These are phyloP conservation scores for Myotis davidii DNA, from an alignment of 2,113 vertebrate species.

Conservation along the genomic window DNA sequence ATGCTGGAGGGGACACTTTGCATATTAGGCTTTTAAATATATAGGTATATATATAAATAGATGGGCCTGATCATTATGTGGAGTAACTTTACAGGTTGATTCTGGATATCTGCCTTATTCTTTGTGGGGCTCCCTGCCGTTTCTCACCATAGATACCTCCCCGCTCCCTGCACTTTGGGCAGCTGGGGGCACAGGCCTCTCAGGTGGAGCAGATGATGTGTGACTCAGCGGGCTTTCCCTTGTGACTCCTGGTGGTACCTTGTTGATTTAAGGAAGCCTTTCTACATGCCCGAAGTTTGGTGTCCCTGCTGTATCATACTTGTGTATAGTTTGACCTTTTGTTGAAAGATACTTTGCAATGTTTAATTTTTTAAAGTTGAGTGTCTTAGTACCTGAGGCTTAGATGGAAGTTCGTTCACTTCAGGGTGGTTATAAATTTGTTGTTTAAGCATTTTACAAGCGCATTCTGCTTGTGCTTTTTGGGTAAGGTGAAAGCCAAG, in stretches of 20 bases:
- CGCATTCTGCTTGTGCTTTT: neutral
- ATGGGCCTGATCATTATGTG: accelerated
- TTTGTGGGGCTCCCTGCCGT: neutral
- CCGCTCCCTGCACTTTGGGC: neutral
- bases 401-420: neutral
- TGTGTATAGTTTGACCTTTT: neutral
- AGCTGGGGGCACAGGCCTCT: neutral
- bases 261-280: neutral
- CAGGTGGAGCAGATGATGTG: neutral
- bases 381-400: neutral
- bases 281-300: neutral
- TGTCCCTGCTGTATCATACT: accelerated
- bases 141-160: neutral
- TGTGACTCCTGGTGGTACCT: neutral
- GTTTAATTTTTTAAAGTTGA: neutral
- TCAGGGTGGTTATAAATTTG: neutral
- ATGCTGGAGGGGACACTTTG: too few species aligned
- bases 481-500: neutral
- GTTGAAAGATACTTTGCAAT: neutral
- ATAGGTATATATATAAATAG: too few species aligned
- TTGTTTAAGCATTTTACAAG: neutral
- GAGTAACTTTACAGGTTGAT: too few species aligned
- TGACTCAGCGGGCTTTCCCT: too few species aligned
- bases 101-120: neutral
- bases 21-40: too few species aligned